These are phyloP conservation scores for Erebia ligea DNA, from an alignment of 2,888 invertebrate genomes.

Conservation along the genomic window DNA sequence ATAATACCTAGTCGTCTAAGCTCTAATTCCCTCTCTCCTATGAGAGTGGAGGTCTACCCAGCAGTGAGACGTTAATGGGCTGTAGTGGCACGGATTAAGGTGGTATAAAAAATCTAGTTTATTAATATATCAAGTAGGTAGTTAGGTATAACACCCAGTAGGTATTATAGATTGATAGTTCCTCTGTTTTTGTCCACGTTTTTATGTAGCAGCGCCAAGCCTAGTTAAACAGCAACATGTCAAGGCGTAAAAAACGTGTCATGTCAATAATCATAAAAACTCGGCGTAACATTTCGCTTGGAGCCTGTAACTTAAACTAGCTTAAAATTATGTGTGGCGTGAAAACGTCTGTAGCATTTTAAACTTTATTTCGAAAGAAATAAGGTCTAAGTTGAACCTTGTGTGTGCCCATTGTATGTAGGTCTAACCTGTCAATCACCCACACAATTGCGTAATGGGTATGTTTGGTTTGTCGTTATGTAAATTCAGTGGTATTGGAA, in stretches of 20 bases:
- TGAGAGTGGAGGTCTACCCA: too few species aligned
- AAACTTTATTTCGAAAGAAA: not conserved
- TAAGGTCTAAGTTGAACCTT: not conserved
- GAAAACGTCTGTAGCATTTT: not conserved
- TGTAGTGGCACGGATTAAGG: too few species aligned
- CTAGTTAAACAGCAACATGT: not conserved
- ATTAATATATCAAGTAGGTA: too few species aligned
- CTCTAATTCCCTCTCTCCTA: too few species aligned
- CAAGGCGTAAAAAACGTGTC: not conserved
- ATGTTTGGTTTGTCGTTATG: conserved; percentile 39
- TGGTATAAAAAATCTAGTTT: too few species aligned
- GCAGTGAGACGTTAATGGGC: too few species aligned
- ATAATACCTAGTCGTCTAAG: too few species aligned
- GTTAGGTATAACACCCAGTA: too few species aligned
- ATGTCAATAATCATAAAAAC: conserved; percentile 7
- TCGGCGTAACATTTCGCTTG: not conserved
- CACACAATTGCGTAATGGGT: conserved; percentile 57
- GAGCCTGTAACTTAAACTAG: conserved; percentile 4
- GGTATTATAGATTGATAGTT: not conserved
- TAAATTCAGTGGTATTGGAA: conserved; percentile 34
- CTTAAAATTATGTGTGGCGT: not conserved
- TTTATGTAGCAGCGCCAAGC: not conserved
- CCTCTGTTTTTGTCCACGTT: conserved; percentile 1
- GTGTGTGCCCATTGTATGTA: conserved; percentile 16
- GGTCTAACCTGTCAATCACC: conserved; percentile 51